Evolutionary conservation across 2,113 vertebrate genomes (phyloP), one percentile per base, ranked within the genome.

Genomic region (Heptranchias perlo): DNA sequence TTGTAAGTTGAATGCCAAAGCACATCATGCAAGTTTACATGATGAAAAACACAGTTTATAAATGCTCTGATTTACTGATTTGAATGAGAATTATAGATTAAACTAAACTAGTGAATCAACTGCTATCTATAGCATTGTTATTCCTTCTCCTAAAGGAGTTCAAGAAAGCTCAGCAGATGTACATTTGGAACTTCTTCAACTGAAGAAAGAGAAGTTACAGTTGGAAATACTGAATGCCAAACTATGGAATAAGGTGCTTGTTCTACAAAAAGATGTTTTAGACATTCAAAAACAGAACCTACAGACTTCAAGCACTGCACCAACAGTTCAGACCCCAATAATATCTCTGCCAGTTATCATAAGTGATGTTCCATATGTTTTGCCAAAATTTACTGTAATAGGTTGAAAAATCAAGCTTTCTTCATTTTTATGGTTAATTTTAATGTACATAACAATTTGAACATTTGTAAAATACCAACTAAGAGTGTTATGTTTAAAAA

Each of bases 181-280:
- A 23, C 44, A 49, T 49, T 86, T 86, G 44, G 44, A 86, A 86
- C 82, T 86, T 49, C 82, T 86, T 49, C 82, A 86, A 47, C 23
- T 86, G 44, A 49, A 86, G 82, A 86, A 86, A 86, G 82, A 86
- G 82, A 86, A 86, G 82, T 49, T 86, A 86, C 82, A 86, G 44
- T 49, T 86, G 82, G 82, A 86, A 86, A 86, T 86, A 49, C 44
- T 86, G 47, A 86, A 86, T 86, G 82, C 82, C 44, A 86, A 86
- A 86, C 23, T 86, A 86, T 86, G 82, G 82, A 86, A 86, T 47
- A 86, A 86, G 16, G 82, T 86, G 82, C 82, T 86, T 25, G 82
- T 49, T 47, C 82, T 86, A 86, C 44, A 86, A 49, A 86, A 86
- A 86, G 82, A 86, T 86, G 47, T 86, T 86, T 86, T 86, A 86